These are phyloP conservation scores for Cydia splendana DNA, from an alignment of 1,140 invertebrate species.

Conservation along the genomic window DNA sequence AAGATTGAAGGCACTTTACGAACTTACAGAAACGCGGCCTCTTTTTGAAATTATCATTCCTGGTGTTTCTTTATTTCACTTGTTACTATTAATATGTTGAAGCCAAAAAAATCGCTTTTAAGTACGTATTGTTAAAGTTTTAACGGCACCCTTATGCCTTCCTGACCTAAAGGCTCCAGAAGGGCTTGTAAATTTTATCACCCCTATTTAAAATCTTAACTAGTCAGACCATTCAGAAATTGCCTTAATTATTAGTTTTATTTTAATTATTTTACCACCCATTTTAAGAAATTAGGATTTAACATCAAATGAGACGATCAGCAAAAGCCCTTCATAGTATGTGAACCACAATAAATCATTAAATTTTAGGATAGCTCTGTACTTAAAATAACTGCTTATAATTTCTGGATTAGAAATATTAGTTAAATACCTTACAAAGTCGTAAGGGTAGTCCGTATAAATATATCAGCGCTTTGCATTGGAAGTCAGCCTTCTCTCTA, in stretches of 20 bases:
- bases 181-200: slow-evolving; percentile 16
- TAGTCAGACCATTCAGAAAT: slow-evolving; percentile 17
- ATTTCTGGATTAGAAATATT: slow-evolving; percentile 25
- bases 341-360: slow-evolving; percentile 20
- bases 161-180: neutral
- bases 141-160: slow-evolving; percentile 18
- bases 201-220: slow-evolving; percentile 8
- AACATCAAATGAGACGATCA: slow-evolving; percentile 19
- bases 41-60: slow-evolving; percentile 29
- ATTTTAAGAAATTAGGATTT: neutral
- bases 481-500: slow-evolving; percentile 35
- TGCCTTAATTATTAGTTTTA: slow-evolving; percentile 9
- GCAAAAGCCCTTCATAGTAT: slow-evolving; percentile 21
- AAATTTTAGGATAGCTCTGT: slow-evolving; percentile 23
- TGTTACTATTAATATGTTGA: slow-evolving; percentile 12
- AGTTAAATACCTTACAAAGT: slow-evolving; percentile 20
- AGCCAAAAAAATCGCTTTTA: slow-evolving; percentile 28
- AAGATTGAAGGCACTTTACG: slow-evolving; percentile 13
- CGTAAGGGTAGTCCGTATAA: slow-evolving; percentile 25
- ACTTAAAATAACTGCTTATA: slow-evolving; percentile 23
- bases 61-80: neutral
- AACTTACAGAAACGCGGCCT: slow-evolving; percentile 2
- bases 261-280: slow-evolving; percentile 6
- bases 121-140: slow-evolving; percentile 18
- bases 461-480: slow-evolving; percentile 16